A percentile compares a stretch with the other conserved stretches of the same genome.
Conservation (phyloP, 2,888 invertebrate genomes). For the Orchestes rusci region DNA sequence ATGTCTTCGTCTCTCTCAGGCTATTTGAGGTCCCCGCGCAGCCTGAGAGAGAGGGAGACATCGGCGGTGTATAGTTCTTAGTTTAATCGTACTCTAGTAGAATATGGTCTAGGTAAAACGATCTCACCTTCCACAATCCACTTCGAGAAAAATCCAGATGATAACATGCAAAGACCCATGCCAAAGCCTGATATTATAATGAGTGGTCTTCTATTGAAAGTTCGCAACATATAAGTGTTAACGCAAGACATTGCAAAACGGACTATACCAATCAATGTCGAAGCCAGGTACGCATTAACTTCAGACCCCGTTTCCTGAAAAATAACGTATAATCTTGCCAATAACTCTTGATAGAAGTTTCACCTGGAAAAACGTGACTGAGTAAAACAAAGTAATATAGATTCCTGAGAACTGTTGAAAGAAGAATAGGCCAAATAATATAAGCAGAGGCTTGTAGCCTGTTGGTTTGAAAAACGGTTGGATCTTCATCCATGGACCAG, state of each 20-base stretch:
- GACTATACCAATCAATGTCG: conserved; percentile 51
- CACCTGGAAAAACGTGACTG: conserved; percentile 53
- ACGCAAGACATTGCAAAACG: conserved; percentile 52
- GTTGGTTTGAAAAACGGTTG: conserved; percentile 49
- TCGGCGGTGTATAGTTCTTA: too few relatives aligned
- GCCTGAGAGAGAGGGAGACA: too few relatives aligned
- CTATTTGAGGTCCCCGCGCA: too few relatives aligned
- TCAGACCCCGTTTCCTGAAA: conserved; percentile 47
- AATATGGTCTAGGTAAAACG: too few relatives aligned
- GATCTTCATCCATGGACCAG: conserved; percentile 38
- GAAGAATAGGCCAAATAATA: conserved; percentile 50
- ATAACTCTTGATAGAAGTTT: background rate
- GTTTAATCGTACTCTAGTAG: too few relatives aligned
- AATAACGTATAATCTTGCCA: background rate
- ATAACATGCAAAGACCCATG: conserved; percentile 51
- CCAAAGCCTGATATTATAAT: conserved; percentile 49
- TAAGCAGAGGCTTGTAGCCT: conserved; percentile 52
- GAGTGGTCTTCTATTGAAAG: conserved; percentile 48
- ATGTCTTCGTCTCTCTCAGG: too few relatives aligned
- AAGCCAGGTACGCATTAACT: conserved; percentile 49
- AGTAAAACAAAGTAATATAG: conserved; percentile 55
- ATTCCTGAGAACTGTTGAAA: conserved; percentile 57
- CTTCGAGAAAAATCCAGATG: conserved; percentile 51
- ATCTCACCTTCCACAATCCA: conserved; percentile 45
- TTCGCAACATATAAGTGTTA: conserved; percentile 50